Percentiles rank a stretch among this genome's conserved stretches.
These are phyloP conservation scores for Choristoneura fumiferana DNA, from an alignment of 1,140 invertebrate genomes.

Conservation along the genomic window DNA sequence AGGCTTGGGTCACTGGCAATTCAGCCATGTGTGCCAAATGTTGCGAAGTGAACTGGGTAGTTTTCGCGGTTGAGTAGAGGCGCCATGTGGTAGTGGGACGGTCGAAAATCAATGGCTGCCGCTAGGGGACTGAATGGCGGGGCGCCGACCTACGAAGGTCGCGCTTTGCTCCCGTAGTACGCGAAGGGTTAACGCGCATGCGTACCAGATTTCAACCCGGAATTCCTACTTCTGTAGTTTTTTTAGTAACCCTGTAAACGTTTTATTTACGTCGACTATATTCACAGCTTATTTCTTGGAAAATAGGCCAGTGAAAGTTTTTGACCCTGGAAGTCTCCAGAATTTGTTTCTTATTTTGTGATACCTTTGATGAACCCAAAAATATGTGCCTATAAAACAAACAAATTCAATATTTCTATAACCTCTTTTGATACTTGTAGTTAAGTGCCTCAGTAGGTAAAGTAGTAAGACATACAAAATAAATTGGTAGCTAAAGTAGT, in stretches of 20 bases:
- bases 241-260: neutral
- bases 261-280: too few species aligned
- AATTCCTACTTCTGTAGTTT: neutral
- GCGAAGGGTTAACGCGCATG: conserved; percentile 52
- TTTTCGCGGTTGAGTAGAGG: conserved; percentile 35
- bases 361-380: too few species aligned
- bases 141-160: conserved; percentile 65
- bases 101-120: conserved; percentile 67
- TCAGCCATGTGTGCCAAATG: conserved; percentile 30
- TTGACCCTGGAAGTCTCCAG: too few species aligned
- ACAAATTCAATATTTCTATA: too few species aligned
- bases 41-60: conserved; percentile 35
- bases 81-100: conserved; percentile 40
- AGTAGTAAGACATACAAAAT: too few species aligned
- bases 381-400: too few species aligned
- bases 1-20: conserved; percentile 13
- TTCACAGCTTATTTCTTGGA: too few species aligned
- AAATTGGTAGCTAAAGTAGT: too few species aligned
- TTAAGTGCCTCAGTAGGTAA: too few species aligned
- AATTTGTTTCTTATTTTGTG: too few species aligned
- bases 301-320: too few species aligned
- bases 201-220: conserved; percentile 24
- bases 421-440: too few species aligned
- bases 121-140: conserved; percentile 51
- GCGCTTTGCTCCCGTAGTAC: conserved; percentile 48